phyloP scores from a whole-genome alignment of 2,888 invertebrate genomes.

The Lasiommata megera region DNA sequence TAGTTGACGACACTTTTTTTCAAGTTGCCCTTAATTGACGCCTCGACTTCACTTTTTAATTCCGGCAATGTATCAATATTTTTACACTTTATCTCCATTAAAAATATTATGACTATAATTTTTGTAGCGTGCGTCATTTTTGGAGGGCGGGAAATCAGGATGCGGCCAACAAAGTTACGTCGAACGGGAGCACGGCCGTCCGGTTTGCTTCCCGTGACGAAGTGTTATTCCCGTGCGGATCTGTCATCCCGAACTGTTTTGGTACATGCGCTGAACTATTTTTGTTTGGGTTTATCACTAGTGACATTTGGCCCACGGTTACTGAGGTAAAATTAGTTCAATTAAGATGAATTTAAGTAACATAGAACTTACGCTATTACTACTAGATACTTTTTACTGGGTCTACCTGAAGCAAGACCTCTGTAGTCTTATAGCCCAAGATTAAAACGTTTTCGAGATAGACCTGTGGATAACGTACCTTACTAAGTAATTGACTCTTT shows the following conservation, averaged over 20 bases:
- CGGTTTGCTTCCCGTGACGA: conserved; percentile 54
- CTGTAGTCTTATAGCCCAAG: too few relatives aligned
- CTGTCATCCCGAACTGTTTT: conserved; percentile 20
- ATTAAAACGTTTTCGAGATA: too few relatives aligned
- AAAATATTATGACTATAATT: conserved; percentile 45
- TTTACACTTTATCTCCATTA: conserved; percentile 26
- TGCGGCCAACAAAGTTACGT: conserved; percentile 31
- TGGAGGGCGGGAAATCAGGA: conserved; percentile 23
- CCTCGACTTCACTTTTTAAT: conserved; percentile 34
- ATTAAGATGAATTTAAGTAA: too few relatives aligned
- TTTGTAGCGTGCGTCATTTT: conserved; percentile 51
- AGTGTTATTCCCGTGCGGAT: conserved; percentile 44
- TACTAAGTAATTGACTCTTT: too few relatives aligned
- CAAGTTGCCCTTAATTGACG: conserved; percentile 37
- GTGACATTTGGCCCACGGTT: background rate
- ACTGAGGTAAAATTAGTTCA: background rate
- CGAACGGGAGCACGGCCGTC: conserved; percentile 51
- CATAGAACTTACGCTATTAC: too few relatives aligned
- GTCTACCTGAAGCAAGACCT: too few relatives aligned
- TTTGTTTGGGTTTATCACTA: conserved; percentile 15
- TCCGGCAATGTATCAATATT: conserved; percentile 40
- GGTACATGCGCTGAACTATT: conserved; percentile 22
- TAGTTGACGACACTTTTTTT: conserved; percentile 34
- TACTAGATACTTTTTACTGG: too few relatives aligned
- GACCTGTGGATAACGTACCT: too few relatives aligned